These are phyloP conservation scores for Dorcus parallelipipedus DNA, from an alignment of 2,888 invertebrate species.

Conservation along the genomic window DNA sequence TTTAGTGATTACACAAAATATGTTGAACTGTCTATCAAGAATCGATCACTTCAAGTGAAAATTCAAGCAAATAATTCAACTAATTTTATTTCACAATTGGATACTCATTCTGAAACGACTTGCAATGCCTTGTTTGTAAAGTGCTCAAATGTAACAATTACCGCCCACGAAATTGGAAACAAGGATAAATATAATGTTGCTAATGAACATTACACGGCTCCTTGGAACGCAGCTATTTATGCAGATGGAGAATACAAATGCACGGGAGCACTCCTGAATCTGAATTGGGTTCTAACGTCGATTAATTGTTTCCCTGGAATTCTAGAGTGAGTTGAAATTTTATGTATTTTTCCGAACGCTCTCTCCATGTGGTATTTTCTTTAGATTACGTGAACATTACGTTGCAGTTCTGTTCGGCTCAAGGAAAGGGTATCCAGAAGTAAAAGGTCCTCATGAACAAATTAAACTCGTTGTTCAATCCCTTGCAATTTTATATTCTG, in stretches of 20 bases:
- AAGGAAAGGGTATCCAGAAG: slow-evolving; percentile 56
- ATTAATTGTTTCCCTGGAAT: slow-evolving; percentile 50
- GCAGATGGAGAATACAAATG: slow-evolving; percentile 68
- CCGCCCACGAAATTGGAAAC: slow-evolving; percentile 5
- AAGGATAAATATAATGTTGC: slow-evolving; percentile 14
- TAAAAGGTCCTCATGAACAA: slow-evolving; percentile 68
- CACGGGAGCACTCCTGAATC: slow-evolving; percentile 64
- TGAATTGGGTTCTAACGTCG: slow-evolving; percentile 62
- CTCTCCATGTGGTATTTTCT: slow-evolving; percentile 22
- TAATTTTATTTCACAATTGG: not conserved
- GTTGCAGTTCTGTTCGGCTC: slow-evolving; percentile 67
- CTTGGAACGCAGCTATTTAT: slow-evolving; percentile 74
- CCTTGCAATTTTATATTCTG: slow-evolving; percentile 55
- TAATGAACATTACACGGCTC: slow-evolving; percentile 50
- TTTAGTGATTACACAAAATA: slow-evolving; percentile 51
- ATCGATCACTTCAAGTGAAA: slow-evolving; percentile 9
- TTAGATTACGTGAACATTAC: slow-evolving; percentile 57
- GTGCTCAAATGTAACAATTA: slow-evolving; percentile 48
- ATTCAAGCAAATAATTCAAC: not conserved
- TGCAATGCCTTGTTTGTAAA: slow-evolving; percentile 57
- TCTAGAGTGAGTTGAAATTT: slow-evolving; percentile 42
- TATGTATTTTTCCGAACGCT: not conserved
- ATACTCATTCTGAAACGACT: slow-evolving; percentile 27
- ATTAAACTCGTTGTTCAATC: slow-evolving; percentile 60
- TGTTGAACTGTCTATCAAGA: not conserved